Percentiles rank a stretch among this genome's conserved stretches.
Evolutionary conservation across 1,140 invertebrate genomes (phyloP).

Genomic region (Adoxophyes honmai): DNA sequence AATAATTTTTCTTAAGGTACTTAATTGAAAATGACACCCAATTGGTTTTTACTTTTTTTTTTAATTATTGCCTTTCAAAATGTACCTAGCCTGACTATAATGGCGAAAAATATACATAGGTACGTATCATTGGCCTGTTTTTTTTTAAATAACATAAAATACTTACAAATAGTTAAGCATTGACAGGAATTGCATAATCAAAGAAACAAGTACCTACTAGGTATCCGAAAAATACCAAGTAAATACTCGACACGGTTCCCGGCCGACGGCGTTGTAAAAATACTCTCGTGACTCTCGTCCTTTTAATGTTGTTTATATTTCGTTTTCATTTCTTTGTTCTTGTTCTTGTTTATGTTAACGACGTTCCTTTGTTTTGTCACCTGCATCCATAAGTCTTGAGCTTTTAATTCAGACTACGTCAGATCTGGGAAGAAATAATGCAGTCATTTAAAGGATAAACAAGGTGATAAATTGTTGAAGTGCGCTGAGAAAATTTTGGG

Average conservation of each 20-base stretch:
- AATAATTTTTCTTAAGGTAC: too few species aligned
- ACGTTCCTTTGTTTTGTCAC: constrained; percentile 11
- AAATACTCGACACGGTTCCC: not conserved
- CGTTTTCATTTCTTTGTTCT: constrained; percentile 10
- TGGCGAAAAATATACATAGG: too few species aligned
- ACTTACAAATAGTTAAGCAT: too few species aligned
- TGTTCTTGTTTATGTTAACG: not conserved
- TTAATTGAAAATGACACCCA: too few species aligned
- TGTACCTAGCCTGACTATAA: too few species aligned
- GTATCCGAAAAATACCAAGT: constrained; percentile 9
- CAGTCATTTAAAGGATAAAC: constrained; percentile 6
- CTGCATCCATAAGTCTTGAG: not conserved
- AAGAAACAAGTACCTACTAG: not conserved
- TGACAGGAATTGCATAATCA: too few species aligned
- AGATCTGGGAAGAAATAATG: constrained; percentile 4
- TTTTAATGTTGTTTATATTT: constrained; percentile 10
- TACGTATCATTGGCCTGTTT: too few species aligned
- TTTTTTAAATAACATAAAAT: too few species aligned
- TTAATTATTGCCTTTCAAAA: too few species aligned
- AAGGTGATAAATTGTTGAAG: not conserved
- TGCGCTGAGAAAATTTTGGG: too few species aligned
- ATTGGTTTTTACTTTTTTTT: too few species aligned
- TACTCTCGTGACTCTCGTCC: not conserved
- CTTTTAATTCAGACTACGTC: constrained; percentile 3
- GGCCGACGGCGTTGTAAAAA: constrained; percentile 8